Percentiles rank a stretch among this genome's conserved stretches.
phyloP scores from a whole-genome alignment of 2,113 vertebrate genomes.

The Noctilio leporinus region DNA sequence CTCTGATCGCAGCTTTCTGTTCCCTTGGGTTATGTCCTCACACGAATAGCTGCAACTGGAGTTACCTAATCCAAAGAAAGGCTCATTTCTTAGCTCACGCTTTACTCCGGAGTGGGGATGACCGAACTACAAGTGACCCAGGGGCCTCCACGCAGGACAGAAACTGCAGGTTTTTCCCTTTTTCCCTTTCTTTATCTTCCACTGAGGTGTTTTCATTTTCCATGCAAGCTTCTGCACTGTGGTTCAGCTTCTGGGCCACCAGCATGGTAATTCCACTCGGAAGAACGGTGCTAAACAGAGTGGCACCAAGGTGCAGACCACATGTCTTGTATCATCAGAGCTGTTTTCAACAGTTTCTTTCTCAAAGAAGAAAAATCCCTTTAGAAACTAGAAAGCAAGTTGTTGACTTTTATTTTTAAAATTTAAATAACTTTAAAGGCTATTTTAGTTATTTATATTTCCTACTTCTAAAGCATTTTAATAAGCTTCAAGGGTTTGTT shows the following conservation, averaged over 20 bases:
- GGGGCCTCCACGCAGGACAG: neutral
- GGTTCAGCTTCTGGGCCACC: neutral
- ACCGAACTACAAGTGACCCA: neutral
- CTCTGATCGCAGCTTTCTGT: neutral
- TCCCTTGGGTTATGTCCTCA: neutral
- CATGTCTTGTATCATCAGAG: neutral
- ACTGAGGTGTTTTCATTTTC: neutral
- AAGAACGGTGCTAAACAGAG: neutral
- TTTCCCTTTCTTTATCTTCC: neutral
- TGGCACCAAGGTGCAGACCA: neutral
- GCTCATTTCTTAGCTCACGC: neutral
- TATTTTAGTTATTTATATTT: neutral
- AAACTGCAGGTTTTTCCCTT: neutral
- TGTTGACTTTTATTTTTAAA: neutral
- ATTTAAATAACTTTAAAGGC: neutral
- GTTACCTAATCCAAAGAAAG: neutral
- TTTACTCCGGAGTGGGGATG: neutral
- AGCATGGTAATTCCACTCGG: neutral
- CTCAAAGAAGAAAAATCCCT: neutral
- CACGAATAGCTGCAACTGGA: neutral
- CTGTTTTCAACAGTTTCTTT: neutral
- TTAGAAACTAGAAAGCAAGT: neutral
- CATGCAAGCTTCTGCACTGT: neutral
- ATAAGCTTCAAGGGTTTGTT: neutral
- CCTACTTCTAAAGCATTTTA: constrained; percentile 2